phyloP scores from a whole-genome alignment of 2,888 invertebrate species.

The Busseola fusca region DNA sequence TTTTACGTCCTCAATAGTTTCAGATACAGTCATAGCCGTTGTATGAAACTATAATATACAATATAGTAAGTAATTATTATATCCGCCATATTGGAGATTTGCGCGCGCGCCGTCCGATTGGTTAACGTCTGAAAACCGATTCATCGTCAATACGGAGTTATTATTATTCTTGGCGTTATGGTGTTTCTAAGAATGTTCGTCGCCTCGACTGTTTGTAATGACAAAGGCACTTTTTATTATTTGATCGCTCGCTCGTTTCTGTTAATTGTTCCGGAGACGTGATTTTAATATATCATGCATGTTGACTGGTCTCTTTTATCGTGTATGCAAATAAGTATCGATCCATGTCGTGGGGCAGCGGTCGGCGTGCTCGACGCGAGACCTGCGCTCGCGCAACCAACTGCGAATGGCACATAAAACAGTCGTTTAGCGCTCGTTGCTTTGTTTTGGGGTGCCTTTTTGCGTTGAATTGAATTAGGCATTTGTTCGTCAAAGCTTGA shows the following conservation, averaged over 20 bases:
- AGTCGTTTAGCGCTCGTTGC: constrained; percentile 65
- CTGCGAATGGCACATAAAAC: constrained; percentile 70
- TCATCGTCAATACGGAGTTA: constrained; percentile 70
- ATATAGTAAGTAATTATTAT: constrained; percentile 64
- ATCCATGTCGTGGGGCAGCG: constrained; percentile 64
- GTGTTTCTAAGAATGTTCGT: constrained; percentile 79
- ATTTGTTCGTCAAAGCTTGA: constrained; percentile 58
- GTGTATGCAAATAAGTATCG: constrained; percentile 82
- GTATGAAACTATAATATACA: constrained; percentile 56
- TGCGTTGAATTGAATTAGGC: constrained; percentile 65
- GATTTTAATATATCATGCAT: constrained; percentile 88
- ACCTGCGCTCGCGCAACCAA: constrained; percentile 51
- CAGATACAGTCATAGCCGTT: constrained; percentile 56
- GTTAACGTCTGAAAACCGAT: constrained; percentile 74
- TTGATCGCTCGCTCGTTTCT: constrained; percentile 86
- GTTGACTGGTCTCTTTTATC: constrained; percentile 83
- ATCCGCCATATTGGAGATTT: constrained; percentile 77
- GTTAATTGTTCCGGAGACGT: constrained; percentile 86
- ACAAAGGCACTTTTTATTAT: constrained; percentile 87
- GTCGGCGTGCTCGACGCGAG: constrained; percentile 27
- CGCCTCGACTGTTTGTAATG: constrained; percentile 80
- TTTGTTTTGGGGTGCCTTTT: constrained; percentile 65
- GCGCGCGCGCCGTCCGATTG: constrained; percentile 72
- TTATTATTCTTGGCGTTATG: constrained; percentile 76
- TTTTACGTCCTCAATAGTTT: constrained; percentile 55